These are phyloP conservation scores for Pitta sordida DNA, from an alignment of 2,113 vertebrate genomes.

Conservation along the genomic window DNA sequence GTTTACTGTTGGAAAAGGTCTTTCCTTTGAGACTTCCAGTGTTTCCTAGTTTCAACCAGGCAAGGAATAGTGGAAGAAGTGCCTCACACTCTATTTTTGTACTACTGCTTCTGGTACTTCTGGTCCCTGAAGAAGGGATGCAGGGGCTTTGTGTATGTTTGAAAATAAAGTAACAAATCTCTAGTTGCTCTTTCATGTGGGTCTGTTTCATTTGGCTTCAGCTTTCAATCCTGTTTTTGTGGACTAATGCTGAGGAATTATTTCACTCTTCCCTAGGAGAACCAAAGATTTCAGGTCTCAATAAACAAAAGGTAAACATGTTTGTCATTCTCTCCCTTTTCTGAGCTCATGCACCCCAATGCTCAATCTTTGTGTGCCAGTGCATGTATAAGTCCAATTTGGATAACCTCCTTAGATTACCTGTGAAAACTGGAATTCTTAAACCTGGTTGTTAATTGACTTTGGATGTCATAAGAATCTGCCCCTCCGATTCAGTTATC, in stretches of 20 bases:
- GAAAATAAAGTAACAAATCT: not conserved
- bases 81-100: not conserved
- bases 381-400: not conserved
- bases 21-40: not conserved
- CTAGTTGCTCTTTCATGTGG: not conserved
- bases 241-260: not conserved
- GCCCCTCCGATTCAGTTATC: not conserved
- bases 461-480: not conserved
- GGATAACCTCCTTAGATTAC: not conserved
- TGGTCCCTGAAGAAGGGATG: not conserved
- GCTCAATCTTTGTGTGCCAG: not conserved
- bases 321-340: not conserved
- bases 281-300: not conserved
- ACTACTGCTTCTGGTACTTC: not conserved
- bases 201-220: not conserved
- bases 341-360: not conserved
- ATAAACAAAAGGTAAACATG: not conserved
- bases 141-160: not conserved
- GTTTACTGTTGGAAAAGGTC: not conserved
- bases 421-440: not conserved
- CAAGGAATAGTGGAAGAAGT: not conserved
- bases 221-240: not conserved
- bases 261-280: not conserved
- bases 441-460: not conserved
- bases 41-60: not conserved